Percentiles rank a stretch among this genome's conserved stretches.
Conservation (phyloP, 2,113 vertebrate species). For the Hipposideros armiger region DNA sequence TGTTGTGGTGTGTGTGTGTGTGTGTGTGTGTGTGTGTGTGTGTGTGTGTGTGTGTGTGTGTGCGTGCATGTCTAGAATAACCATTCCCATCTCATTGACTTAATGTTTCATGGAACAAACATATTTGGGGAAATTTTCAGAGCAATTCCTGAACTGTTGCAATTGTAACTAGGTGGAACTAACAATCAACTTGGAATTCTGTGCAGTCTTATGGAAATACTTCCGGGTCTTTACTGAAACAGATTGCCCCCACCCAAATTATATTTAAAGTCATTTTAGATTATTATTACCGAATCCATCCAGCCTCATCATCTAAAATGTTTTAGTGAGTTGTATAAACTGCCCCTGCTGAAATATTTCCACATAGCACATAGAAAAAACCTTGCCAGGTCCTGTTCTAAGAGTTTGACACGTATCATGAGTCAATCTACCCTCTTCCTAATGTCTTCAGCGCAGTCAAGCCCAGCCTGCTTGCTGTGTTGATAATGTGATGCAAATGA, state of each 20-base stretch:
- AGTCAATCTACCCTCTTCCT: not conserved
- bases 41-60: too few relatives aligned
- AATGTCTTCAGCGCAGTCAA: not conserved
- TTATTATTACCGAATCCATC: not conserved
- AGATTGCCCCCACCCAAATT: not conserved
- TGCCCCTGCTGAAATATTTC: not conserved
- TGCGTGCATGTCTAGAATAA: not conserved
- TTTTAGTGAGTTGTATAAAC: not conserved
- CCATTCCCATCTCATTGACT: not conserved
- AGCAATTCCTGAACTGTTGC: not conserved
- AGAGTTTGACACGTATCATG: not conserved
- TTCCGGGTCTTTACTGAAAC: not conserved
- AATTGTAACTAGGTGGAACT: not conserved
- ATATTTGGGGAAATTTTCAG: not conserved
- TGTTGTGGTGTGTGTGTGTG: too few relatives aligned
- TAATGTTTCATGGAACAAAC: not conserved
- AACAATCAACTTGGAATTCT: not conserved
- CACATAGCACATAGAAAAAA: not conserved
- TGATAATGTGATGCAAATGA: not conserved
- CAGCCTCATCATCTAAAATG: not conserved
- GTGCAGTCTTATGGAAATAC: not conserved
- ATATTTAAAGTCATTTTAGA: not conserved
- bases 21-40: not conserved
- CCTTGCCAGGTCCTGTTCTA: not conserved
- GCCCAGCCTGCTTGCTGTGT: not conserved